Evolutionary conservation across 1,140 invertebrate genomes (phyloP).

Genomic region (Sarcophaga bullata): DNA sequence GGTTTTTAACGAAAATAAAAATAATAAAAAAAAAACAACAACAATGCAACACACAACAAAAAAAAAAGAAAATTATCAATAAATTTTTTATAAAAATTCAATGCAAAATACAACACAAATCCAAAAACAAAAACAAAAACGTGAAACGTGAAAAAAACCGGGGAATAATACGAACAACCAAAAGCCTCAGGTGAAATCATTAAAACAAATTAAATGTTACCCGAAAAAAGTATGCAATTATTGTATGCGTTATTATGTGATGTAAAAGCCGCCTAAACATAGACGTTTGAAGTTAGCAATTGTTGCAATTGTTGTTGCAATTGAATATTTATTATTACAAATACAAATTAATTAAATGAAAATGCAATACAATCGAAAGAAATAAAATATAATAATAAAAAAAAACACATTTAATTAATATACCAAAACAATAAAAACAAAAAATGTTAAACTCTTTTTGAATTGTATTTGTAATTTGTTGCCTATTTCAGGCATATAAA

Average conservation of each 20-base stretch:
- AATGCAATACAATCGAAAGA: not conserved
- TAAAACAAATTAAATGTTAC: conserved; percentile 34
- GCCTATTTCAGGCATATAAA: too few relatives aligned
- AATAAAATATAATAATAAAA: too few relatives aligned
- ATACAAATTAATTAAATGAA: conserved; percentile 16
- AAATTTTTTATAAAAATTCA: too few relatives aligned
- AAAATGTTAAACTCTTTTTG: too few relatives aligned
- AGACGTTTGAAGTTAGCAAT: conserved; percentile 7
- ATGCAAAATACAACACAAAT: not conserved
- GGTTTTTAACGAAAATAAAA: conserved; percentile 6
- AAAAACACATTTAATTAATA: too few relatives aligned
- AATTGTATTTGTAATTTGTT: too few relatives aligned
- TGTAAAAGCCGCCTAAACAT: not conserved
- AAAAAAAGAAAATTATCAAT: not conserved
- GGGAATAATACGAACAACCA: not conserved
- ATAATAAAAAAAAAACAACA: not conserved
- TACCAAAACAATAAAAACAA: too few relatives aligned
- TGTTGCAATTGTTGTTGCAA: not conserved
- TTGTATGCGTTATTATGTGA: not conserved
- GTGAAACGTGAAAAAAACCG: not conserved
- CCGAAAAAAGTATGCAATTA: not conserved
- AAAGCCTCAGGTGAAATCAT: conserved; percentile 24
- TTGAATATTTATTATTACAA: not conserved
- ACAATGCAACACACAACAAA: not conserved
- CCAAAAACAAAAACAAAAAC: not conserved